A percentile compares a stretch with the other conserved stretches of the same genome.
Conservation (phyloP, 1,140 invertebrate genomes). For the Drosophila sturtevanti region DNA sequence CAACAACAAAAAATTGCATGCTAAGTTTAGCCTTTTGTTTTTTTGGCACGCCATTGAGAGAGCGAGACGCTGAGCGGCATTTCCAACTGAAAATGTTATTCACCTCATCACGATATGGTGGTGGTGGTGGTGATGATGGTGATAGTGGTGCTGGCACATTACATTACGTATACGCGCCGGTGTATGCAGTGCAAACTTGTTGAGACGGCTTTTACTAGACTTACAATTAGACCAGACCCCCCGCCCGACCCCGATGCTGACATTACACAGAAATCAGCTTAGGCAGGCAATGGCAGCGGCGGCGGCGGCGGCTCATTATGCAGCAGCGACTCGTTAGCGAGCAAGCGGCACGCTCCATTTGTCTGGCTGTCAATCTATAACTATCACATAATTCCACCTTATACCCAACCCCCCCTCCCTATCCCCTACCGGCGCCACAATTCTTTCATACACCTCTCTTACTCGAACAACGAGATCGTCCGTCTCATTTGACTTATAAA, state of each 20-base stretch:
- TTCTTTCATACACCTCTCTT: no score
- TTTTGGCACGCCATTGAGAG: conserved; percentile 73
- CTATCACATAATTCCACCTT: no score
- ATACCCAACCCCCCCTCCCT: neutral
- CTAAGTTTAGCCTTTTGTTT: conserved; percentile 81
- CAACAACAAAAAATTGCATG: conserved; percentile 57
- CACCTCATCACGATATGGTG: no score
- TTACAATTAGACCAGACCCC: conserved; percentile 15
- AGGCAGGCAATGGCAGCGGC: no score
- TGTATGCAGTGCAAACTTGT: conserved; percentile 51
- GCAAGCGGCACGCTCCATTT: conserved; percentile 20
- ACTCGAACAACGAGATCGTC: no score
- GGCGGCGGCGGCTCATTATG: no score
- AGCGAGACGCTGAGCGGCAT: conserved; percentile 51
- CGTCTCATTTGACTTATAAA: conserved; percentile 27
- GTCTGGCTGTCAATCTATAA: neutral
- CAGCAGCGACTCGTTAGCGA: no score
- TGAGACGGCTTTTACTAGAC: conserved; percentile 57
- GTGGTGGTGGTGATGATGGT: neutral
- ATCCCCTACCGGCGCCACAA: no score
- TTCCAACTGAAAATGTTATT: conserved; percentile 70
- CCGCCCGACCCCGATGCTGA: neutral
- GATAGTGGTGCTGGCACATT: conserved; percentile 25
- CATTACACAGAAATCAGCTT: neutral
- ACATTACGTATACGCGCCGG: conserved; percentile 72